These are phyloP conservation scores for Leptodactylus fallax DNA, from an alignment of 2,797 vertebrate species.

Conservation along the genomic window DNA sequence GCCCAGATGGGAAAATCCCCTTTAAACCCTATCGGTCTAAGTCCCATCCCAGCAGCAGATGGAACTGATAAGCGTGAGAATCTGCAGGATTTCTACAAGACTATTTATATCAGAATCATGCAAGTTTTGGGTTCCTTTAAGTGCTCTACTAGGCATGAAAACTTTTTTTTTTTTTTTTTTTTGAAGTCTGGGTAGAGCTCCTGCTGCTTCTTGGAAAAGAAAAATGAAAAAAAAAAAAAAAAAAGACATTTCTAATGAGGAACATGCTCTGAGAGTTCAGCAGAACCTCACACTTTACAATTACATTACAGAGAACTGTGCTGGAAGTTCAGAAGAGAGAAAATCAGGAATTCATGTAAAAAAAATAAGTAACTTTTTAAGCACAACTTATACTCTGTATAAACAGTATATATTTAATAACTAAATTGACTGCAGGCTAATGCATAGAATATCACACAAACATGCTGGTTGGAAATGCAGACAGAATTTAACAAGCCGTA, in stretches of 20 bases:
- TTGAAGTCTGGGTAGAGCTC: background rate
- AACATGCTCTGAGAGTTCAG: background rate
- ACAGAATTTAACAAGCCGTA: background rate
- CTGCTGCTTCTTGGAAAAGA: background rate
- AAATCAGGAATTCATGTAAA: background rate
- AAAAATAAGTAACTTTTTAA: background rate
- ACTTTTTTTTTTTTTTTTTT: background rate
- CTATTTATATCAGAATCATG: too few relatives aligned
- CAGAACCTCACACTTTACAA: constrained; percentile 12
- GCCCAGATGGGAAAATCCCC: too few relatives aligned
- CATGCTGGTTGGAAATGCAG: too few relatives aligned
- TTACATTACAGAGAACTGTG: background rate
- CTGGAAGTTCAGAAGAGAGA: background rate
- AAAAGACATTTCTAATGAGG: background rate
- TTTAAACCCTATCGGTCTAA: too few relatives aligned
- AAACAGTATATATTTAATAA: too few relatives aligned
- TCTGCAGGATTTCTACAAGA: too few relatives aligned
- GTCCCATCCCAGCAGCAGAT: too few relatives aligned
- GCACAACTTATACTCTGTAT: too few relatives aligned
- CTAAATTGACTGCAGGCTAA: background rate
- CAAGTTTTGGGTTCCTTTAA: too few relatives aligned
- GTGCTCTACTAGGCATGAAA: too few relatives aligned
- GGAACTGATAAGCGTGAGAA: too few relatives aligned
- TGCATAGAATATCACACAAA: background rate
- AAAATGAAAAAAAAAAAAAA: constrained; percentile 1